Evolutionary conservation across 2,797 vertebrate genomes (phyloP).

Genomic region (Scolopax bukidnonensis): DNA sequence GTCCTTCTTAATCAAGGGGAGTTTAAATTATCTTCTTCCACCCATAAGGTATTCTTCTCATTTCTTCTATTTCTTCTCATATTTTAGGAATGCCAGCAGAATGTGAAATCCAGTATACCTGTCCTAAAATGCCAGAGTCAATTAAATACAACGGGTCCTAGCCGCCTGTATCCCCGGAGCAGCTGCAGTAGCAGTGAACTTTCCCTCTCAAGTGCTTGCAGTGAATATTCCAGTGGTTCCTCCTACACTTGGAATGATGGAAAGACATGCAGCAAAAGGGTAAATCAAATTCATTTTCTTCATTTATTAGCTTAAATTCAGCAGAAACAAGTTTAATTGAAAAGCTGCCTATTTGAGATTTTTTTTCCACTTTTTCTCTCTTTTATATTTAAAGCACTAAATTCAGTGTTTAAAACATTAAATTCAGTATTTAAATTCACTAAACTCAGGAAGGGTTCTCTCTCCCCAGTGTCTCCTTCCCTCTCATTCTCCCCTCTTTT

Average conservation of each 20-base stretch:
- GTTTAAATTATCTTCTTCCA: background rate
- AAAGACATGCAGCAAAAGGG: constrained; percentile 85
- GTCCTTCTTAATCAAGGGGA: constrained; percentile 13
- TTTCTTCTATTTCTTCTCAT: background rate
- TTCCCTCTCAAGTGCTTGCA: constrained; percentile 92
- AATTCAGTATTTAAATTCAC: background rate
- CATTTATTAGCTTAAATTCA: background rate
- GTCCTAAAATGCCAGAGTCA: constrained; percentile 84
- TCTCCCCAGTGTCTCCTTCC: background rate
- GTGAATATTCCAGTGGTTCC: constrained; percentile 92
- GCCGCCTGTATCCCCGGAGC: constrained; percentile 84
- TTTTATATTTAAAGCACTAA: background rate
- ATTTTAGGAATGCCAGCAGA: constrained; percentile 84
- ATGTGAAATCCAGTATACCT: constrained; percentile 80
- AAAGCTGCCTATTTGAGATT: background rate
- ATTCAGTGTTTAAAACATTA: too few species aligned
- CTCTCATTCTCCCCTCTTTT: background rate
- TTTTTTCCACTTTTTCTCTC: background rate
- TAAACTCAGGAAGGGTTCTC: background rate
- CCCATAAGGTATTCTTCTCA: background rate
- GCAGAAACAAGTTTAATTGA: background rate
- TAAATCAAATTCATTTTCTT: constrained; percentile 66
- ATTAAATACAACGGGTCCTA: constrained; percentile 78
- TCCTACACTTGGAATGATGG: constrained; percentile 91
- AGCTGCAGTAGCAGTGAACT: constrained; percentile 93